Percentiles rank a stretch among this genome's conserved stretches.
Conservation (phyloP, 2,797 vertebrate species). For the Sciurus vulgaris region DNA sequence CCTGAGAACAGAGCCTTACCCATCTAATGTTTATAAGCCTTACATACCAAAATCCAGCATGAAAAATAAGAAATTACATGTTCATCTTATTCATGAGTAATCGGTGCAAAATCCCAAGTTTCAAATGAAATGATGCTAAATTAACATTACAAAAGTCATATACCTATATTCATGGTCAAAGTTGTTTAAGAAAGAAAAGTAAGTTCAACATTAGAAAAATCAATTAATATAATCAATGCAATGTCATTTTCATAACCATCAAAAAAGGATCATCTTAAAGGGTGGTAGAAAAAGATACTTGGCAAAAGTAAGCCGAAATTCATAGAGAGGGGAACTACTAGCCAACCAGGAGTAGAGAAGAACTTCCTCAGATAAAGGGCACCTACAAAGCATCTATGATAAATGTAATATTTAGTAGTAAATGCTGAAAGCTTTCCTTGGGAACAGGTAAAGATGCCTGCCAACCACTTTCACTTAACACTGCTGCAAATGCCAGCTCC, state of each 20-base stretch:
- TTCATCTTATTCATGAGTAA: background rate
- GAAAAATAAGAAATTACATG: background rate
- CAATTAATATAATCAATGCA: background rate
- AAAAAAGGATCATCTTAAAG: constrained; percentile 20
- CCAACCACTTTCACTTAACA: background rate
- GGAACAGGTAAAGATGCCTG: background rate
- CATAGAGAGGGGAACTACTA: background rate
- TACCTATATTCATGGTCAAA: background rate
- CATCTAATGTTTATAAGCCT: background rate
- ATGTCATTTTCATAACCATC: background rate
- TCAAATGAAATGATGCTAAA: background rate
- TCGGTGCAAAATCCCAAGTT: background rate
- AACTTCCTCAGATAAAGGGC: background rate
- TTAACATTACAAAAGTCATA: background rate
- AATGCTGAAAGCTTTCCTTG: background rate
- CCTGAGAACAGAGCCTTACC: background rate
- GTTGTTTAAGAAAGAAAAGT: background rate
- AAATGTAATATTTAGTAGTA: constrained; percentile 7
- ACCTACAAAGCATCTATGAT: background rate
- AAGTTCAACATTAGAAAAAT: background rate
- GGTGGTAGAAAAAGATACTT: background rate
- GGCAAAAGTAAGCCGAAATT: constrained; percentile 5
- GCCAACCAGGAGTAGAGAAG: background rate
- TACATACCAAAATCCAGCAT: background rate
- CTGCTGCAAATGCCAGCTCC: background rate